These are phyloP conservation scores for Malacosoma neustria DNA, from an alignment of 2,888 invertebrate genomes.

Conservation along the genomic window DNA sequence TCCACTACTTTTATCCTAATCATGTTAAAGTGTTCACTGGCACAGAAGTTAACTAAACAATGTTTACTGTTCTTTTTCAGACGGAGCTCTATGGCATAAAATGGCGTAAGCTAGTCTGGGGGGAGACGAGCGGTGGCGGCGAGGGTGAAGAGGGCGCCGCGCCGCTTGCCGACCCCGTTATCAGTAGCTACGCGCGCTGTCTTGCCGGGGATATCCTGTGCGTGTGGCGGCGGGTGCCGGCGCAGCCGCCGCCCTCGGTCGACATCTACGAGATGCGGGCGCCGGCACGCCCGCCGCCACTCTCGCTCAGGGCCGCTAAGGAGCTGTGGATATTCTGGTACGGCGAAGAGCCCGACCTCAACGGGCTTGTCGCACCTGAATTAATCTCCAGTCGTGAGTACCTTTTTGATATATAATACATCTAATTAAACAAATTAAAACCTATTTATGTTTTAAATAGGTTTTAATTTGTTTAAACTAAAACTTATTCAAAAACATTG, in stretches of 20 bases:
- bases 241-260: slow-evolving; percentile 62
- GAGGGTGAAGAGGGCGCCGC: slow-evolving; percentile 70
- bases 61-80: slow-evolving; percentile 81
- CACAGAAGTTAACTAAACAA: no score
- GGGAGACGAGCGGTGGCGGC: slow-evolving; percentile 72
- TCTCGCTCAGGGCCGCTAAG: slow-evolving; percentile 91
- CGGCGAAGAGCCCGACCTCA: slow-evolving; percentile 95
- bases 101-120: slow-evolving; percentile 97
- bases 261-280: slow-evolving; percentile 58
- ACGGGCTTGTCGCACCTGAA: slow-evolving; percentile 88
- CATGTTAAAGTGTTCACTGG: no score
- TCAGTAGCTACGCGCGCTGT: slow-evolving; percentile 93
- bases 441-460: no score
- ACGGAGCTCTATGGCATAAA: slow-evolving; percentile 99
- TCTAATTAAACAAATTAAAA: no score
- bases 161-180: slow-evolving; percentile 91
- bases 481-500: not conserved
- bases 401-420: no score
- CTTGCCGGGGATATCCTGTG: slow-evolving; percentile 96
- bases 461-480: no score
- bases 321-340: slow-evolving; percentile 99
- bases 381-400: slow-evolving; percentile 89
- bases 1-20: no score
- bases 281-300: slow-evolving; percentile 77
- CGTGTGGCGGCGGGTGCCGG: slow-evolving; percentile 94